Evolutionary conservation across 2,113 vertebrate species (phyloP), one percentile per base, ranked within the genome.

Genomic region (Falco punctatus): DNA sequence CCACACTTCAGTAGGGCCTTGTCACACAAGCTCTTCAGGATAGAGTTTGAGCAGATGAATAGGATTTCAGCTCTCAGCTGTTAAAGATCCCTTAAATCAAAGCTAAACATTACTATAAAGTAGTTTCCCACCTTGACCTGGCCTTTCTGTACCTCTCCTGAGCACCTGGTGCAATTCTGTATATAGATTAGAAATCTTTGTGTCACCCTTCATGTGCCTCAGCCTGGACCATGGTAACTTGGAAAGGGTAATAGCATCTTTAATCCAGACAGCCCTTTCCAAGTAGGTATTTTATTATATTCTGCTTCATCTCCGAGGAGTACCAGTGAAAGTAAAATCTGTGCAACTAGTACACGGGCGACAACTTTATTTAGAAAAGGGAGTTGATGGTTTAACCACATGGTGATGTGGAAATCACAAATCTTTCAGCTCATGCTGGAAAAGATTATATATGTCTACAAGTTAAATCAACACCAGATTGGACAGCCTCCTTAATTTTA

Each of bases 1-100:
- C 9, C 1, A 1, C 1, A 10, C 80, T 52, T 24, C 33, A 10
- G 42, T 0, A 13, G 30, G 23, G 40, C 33, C n/a, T 5, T 15
- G 4, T 7, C 66, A 30, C 58, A 38, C n/a, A 10, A 33, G 19
- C 22, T 66, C 30, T 11, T 72, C 92, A 20, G 15, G 26, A 23
- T 33, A 1, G 1, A 54, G 7, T 21, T 15, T 6, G 35, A 91
- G 30, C 17, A 91, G 69, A 62, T 16, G 7, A 91, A 86, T 19
- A 48, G 26, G 21, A 64, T 74, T 91, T 79, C 48, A 51, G 24
- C 69, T 81, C 70, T 78, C 38, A 84, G 59, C 33, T 86, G 24
- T n/a, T 54, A 32, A 62, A 88, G 21, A 90, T 28, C 30, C 30
- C n/a, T 27, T 65, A 58, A 80, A 86, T 62, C 22, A 51, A 74